Base-by-base conservation (phyloP, 2,797 vertebrate species). In the Gadopsis marmoratus region DNA sequence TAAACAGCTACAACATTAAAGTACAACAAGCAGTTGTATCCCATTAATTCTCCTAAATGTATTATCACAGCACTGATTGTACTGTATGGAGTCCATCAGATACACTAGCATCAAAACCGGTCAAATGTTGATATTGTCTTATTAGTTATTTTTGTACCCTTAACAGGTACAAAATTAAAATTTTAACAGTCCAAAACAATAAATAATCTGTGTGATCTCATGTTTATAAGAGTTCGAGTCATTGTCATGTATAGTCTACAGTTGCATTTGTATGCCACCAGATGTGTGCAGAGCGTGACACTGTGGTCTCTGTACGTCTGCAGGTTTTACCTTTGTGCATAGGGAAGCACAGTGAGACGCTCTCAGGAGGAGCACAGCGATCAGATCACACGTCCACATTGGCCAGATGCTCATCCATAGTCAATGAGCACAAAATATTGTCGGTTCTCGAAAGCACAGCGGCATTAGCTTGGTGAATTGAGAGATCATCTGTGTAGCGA, bases 321-420 rank as follows among this genome's bases (percentile, higher is more conserved):
- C 79, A 37, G 82, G 70, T 92, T 84, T 48, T 82, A 60, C 87
- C 48, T 77, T 43, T 71, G 67, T 79, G 85, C 78, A 29, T 2
- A 19, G 68, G 64, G 76, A 83, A 70, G 82, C 81, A 81, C 76
- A 82, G 71, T 7, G 48, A 79, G 74, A 59, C 5, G n/a, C 72
- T 87, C 79, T 77, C n/a, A 21, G 78, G 74, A 78, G 75, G 60
- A 71, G 77, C 76, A 23, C 75, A 48, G 74, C 37, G 37, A 87
- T 88, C 79, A 76, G 62, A 90, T 87, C 81, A 74, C 89, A 91
- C 88, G 81, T 89, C 83, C 84, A 85, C 84, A 85, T 67, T 70
- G 86, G 87, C 90, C 92, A 94, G 92, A 93, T 94, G 92, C 93
- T 94, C 93, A 94, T 94, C 84, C 90, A 93, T 94, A 94, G 89